Evolutionary conservation across 2,113 vertebrate species (phyloP), one percentile per base, ranked within the genome.

Genomic region (Mirza zaza): DNA sequence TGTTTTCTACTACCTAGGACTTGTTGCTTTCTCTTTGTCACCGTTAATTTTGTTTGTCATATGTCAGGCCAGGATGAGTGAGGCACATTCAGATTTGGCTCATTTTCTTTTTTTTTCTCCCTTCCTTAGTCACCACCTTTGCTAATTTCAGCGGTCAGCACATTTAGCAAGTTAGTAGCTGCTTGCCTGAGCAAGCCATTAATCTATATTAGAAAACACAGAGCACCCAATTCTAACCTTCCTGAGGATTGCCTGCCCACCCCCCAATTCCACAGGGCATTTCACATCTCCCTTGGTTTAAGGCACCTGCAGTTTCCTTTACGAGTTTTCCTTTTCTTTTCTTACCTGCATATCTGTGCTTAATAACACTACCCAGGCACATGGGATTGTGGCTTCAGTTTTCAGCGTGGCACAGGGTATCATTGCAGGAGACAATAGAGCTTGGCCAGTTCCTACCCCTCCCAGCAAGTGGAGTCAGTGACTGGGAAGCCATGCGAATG

Each of bases 201-300:
- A 98, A 98, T 99, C 98, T 99, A 83, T 93, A 98, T 98, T 98
- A 99, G 98, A 95, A 90, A 67, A 96, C 86, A 88, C 61, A 67
- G 96, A 83, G 68, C 68, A 90, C 90, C 96, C 79, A 71, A 75
- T 93, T 63, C 48, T 63, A 96, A 67, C 76, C 95, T 97, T 96
- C 91, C 97, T 18, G 45, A 87, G 88, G 0, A 32, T 81, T 36
- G 42, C n/a, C 85, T 52, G 67, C 11, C 0, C 39, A 39, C 45
- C 57, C 25, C 7, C 34, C n/a, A 10, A 0, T 52, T 57, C 93
- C 77, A 61, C n/a, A 67, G 75, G 48, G 83, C 12, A 8, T 42
- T 82, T 61, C 87, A 5, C 1, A 1, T 76, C 4, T 18, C 48
- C 15, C 23, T 20, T n/a, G 68, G 50, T 76, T 48, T 14, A 39